Evolutionary conservation across 2,888 invertebrate genomes (phyloP), one percentile per base, ranked within the genome.

Genomic region (Phrixothrix hirtus): DNA sequence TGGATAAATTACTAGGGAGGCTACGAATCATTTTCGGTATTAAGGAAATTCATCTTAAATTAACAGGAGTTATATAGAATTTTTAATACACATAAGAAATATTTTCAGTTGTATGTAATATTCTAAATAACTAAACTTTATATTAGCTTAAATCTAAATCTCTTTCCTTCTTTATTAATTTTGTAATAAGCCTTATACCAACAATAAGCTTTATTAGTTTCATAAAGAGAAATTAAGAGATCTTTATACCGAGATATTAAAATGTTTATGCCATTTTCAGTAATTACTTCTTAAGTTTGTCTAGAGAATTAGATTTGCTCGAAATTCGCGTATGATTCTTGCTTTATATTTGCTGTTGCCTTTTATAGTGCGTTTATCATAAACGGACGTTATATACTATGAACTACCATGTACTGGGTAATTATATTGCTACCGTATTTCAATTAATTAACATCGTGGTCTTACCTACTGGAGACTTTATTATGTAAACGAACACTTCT

Each of bases 1-100:
- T 60, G 67, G 70, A 71, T 71, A 70, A 69, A 71, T 72, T 69
- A 67, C 65, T 57, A 57, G 61, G 60, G 58, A 62, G 64, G 64
- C 61, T 59, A 64, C 62, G 62, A 63, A 60, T 63, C 62, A 61
- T 59, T 49, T 21, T 41, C 17, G 2, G 35, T 15, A 7, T 10
- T 13, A 36, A 36, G n/a, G n/a, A n/a, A n/a, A n/a, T n/a, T n/a
- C n/a, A n/a, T n/a, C n/a, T n/a, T n/a, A n/a, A n/a, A n/a, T n/a
- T n/a, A n/a, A n/a, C n/a, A n/a, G n/a, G n/a, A 2, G 13, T 13
- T 2, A 34, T 14, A 5, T 34, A 34, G 15, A 29, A 38, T 10
- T n/a, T 31, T 31, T 12, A 37, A 46, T 38, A 10, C n/a, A 16
- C 13, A 29, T 25, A 32, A 32, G 6, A 32, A 15, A 15, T 2